A percentile compares a stretch with the other conserved stretches of the same genome.
Evolutionary conservation across 1,140 invertebrate genomes (phyloP).

Genomic region (Coenobita brevimanus): DNA sequence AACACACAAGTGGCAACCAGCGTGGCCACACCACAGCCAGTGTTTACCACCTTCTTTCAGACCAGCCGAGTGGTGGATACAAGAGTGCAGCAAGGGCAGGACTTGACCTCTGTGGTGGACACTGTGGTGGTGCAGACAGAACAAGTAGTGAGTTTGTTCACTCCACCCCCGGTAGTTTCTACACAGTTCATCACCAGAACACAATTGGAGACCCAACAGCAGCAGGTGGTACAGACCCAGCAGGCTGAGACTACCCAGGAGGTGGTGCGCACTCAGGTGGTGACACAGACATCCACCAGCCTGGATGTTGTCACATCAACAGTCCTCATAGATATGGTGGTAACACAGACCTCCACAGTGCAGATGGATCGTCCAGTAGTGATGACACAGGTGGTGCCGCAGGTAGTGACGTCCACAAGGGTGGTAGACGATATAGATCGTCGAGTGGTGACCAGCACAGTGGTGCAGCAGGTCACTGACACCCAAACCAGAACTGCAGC

Average conservation of each 20-base stretch:
- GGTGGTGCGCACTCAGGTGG: conserved; percentile 38
- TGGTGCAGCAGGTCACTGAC: conserved; percentile 26
- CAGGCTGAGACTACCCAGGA: conserved; percentile 47
- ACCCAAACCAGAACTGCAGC: conserved; percentile 53
- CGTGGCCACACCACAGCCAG: conserved; percentile 9
- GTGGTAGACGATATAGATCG: conserved; percentile 52
- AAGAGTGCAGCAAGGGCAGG: conserved; percentile 10
- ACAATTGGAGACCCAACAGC: conserved; percentile 13
- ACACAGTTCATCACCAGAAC: conserved; percentile 41
- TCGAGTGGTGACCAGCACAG: conserved; percentile 45
- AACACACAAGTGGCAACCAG: conserved; percentile 24
- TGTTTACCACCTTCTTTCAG: conserved; percentile 24
- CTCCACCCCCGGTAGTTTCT: conserved; percentile 44
- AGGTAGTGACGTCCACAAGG: conserved; percentile 48
- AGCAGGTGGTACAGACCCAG: conserved; percentile 50
- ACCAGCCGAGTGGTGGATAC: conserved; percentile 39
- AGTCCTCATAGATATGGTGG: conserved; percentile 36
- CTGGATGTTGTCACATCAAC: conserved; percentile 45
- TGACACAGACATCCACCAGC: conserved; percentile 41
- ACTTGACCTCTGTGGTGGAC: conserved; percentile 32
- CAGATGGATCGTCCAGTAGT: conserved; percentile 32
- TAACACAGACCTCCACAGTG: conserved; percentile 35
- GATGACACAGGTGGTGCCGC: conserved; percentile 37
- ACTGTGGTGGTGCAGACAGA: conserved; percentile 56
- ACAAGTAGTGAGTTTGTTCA: conserved; percentile 39